phyloP scores from a whole-genome alignment of 2,113 vertebrate genomes.

The Regulus satrapa region DNA sequence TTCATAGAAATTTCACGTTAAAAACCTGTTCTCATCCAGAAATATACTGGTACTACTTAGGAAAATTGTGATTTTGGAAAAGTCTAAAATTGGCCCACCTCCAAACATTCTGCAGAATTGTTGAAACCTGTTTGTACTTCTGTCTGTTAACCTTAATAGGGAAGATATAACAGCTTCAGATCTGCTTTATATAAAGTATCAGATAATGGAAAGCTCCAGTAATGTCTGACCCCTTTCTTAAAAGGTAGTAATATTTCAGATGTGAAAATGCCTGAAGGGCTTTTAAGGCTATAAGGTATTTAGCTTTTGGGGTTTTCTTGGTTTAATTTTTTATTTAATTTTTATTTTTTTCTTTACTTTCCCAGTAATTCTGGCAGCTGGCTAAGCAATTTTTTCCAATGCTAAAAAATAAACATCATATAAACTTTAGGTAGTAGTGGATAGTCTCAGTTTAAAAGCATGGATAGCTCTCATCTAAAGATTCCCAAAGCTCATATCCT shows the following conservation, averaged over 20 bases:
- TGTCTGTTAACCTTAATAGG: not conserved
- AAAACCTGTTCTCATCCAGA: not conserved
- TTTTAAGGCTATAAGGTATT: not conserved
- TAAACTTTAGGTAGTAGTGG: accelerated
- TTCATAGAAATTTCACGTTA: not conserved
- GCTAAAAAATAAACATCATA: not conserved
- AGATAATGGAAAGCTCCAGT: not conserved
- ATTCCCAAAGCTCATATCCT: not conserved
- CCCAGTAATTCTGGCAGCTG: not conserved
- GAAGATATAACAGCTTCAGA: not conserved
- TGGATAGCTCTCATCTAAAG: not conserved
- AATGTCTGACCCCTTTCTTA: not conserved
- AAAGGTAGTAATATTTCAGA: not conserved
- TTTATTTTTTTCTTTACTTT: not conserved
- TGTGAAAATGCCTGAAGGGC: not conserved
- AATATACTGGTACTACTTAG: not conserved
- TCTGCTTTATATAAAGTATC: not conserved
- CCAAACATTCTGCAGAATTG: not conserved
- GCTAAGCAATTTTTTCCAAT: not conserved
- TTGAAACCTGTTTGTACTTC: not conserved
- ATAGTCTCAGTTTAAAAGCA: not conserved
- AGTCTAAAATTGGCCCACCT: not conserved
- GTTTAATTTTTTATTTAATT: not conserved
- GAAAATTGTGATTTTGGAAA: not conserved
- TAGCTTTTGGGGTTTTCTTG: not conserved